phyloP scores from a whole-genome alignment of 2,888 invertebrate genomes.

The Drosophila crucigera region DNA sequence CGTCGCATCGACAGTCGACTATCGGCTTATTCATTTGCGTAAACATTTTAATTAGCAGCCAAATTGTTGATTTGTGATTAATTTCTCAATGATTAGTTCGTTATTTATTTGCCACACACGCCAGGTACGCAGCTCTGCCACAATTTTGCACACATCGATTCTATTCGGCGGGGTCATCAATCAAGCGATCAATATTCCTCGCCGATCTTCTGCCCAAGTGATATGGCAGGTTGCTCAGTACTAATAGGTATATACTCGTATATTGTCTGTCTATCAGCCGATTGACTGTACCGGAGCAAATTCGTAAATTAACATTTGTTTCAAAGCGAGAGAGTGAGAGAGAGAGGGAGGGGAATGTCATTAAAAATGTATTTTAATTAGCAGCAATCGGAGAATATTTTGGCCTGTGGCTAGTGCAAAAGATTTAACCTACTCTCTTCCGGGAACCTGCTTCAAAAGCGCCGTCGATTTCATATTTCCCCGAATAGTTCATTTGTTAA shows the following conservation, averaged over 20 bases:
- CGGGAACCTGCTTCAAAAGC: constrained; percentile 66
- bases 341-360: constrained; percentile 3
- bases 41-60: constrained; percentile 77
- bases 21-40: constrained; percentile 62
- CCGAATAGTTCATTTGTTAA: constrained; percentile 67
- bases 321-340: background rate
- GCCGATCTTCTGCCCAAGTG: constrained; percentile 24
- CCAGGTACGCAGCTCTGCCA: background rate
- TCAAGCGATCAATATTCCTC: constrained; percentile 42
- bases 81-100: constrained; percentile 67
- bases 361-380: constrained; percentile 63
- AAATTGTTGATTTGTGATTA: constrained; percentile 64
- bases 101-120: constrained; percentile 64
- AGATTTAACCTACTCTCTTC: constrained; percentile 35
- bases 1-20: constrained; percentile 14
- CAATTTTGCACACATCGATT: constrained; percentile 29
- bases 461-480: constrained; percentile 62
- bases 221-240: constrained; percentile 37
- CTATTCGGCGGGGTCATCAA: constrained; percentile 51
- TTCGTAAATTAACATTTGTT: constrained; percentile 56
- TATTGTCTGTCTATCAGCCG: constrained; percentile 2
- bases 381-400: constrained; percentile 32
- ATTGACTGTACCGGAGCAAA: constrained; percentile 57
- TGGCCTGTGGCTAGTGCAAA: constrained; percentile 30
- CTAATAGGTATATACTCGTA: constrained; percentile 20